Evolutionary conservation across 2,797 vertebrate species (phyloP).

Genomic region (Esox masquinongy): DNA sequence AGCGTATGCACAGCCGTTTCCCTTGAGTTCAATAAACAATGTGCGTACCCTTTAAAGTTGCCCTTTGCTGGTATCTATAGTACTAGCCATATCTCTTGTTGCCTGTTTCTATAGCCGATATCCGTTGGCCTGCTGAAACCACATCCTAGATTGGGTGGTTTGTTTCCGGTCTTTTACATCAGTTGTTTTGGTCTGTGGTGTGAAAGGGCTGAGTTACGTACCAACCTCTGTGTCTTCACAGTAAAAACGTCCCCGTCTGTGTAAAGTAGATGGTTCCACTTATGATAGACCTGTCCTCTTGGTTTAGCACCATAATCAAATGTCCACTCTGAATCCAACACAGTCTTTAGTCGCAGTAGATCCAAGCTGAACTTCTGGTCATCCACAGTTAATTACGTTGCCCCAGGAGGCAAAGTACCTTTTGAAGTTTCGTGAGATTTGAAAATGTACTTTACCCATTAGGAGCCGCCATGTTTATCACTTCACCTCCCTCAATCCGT

Average conservation of each 20-base stretch:
- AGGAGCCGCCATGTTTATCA: neutral
- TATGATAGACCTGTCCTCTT: neutral
- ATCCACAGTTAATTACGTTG: neutral
- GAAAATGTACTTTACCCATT: neutral
- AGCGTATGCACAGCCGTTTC: too few relatives aligned
- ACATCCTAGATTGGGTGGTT: too few relatives aligned
- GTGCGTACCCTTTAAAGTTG: too few relatives aligned
- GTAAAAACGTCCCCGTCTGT: neutral
- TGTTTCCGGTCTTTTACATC: too few relatives aligned
- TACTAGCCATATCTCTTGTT: too few relatives aligned
- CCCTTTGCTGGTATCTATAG: too few relatives aligned
- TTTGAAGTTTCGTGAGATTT: neutral
- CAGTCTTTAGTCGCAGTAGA: neutral
- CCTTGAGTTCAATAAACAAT: too few relatives aligned
- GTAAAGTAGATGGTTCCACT: neutral
- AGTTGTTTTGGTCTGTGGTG: too few relatives aligned
- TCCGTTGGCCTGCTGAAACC: too few relatives aligned
- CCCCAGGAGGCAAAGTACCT: neutral
- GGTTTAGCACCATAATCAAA: neutral
- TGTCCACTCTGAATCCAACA: neutral
- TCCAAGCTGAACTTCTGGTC: slow-evolving; percentile 6
- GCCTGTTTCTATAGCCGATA: too few relatives aligned
- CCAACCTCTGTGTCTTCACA: too few relatives aligned
- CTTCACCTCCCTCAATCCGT: neutral
- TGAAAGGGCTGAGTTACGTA: too few relatives aligned